Percentiles rank a stretch among this genome's conserved stretches.
phyloP scores from a whole-genome alignment of 1,140 invertebrate genomes.

The Agrilus planipennis region DNA sequence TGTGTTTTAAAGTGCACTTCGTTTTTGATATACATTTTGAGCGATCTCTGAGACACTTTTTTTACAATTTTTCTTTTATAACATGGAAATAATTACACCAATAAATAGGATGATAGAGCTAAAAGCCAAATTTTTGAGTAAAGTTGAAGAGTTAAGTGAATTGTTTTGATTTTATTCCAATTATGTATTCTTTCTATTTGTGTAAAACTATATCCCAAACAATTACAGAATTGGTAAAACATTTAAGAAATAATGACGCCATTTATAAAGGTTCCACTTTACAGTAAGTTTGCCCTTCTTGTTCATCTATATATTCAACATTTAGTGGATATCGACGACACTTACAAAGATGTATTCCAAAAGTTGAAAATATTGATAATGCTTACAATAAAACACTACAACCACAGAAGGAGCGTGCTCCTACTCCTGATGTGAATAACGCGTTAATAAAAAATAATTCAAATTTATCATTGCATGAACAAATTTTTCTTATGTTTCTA shows the following conservation, averaged over 20 bases:
- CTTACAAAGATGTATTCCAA: background rate
- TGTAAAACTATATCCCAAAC: background rate
- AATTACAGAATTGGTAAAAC: background rate
- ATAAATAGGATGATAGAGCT: background rate
- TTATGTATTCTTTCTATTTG: background rate
- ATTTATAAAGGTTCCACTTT: background rate
- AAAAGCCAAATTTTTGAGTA: background rate
- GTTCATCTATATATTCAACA: background rate
- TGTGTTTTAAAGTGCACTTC: conserved; percentile 4
- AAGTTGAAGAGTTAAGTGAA: background rate
- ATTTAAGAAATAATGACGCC: background rate
- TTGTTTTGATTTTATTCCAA: background rate
- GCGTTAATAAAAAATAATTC: background rate
- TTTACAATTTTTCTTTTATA: background rate
- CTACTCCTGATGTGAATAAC: background rate
- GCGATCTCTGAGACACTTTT: background rate
- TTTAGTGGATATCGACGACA: conserved; percentile 6
- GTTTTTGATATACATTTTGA: conserved; percentile 5
- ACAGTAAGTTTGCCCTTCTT: background rate
- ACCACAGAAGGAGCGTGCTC: background rate
- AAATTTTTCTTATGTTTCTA: conserved; percentile 3
- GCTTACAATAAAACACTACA: background rate
- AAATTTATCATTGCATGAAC: background rate
- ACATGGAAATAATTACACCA: background rate
- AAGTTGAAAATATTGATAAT: background rate